Base-by-base conservation (phyloP, 2,113 vertebrate genomes). In the Pseudonaja textilis region DNA sequence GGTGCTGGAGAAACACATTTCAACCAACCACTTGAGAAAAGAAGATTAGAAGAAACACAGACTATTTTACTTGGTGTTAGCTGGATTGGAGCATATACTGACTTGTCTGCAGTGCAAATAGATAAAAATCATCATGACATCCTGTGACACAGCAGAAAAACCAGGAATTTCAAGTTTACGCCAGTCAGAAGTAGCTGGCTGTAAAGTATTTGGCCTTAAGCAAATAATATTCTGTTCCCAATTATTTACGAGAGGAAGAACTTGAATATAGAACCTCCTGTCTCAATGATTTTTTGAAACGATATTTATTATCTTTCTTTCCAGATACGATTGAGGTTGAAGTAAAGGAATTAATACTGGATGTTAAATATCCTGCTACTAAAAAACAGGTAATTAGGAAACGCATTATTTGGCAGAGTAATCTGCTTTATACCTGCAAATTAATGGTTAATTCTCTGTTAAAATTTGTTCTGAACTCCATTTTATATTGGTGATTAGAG, bases 321-420 rank as follows among this genome's bases (percentile, higher is more conserved):
- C 59, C 96, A 99, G 99, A 98, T 95, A 93, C 97, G 94, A 94
- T 99, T 96, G 99, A 99, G 97, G 97, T 93, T 5, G 99, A 99
- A 97, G 98, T 98, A 93, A 98, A 98, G 97, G 98, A 97, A 57
- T 95, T 98, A 92, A 96, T 99, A 95, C 97, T 99, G 94, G 99
- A 99, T 94, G 99, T 99, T 96, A 99, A 99, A 96, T 99, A 99
- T 90, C 99, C 99, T 50, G 98, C 98, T 93, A 98, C 99, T 93
- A 99, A 99, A 97, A 99, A 98, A 96, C 99, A 99, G 98, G 99
- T 98, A 96, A 96, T 39, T 95, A 59, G 39, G 89, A 56, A 92
- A 0, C 81, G 4, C 10, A 94, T 94, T 3, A 90, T 55, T 88
- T 59, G 92, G 55, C n/a, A 0, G 69, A 92, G 92, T 42, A 74